A percentile compares a stretch with the other conserved stretches of the same genome.
These are phyloP conservation scores for Palythoa grandiflora DNA, from an alignment of 92 coral and sea anemone genomes.

Conservation along the genomic window DNA sequence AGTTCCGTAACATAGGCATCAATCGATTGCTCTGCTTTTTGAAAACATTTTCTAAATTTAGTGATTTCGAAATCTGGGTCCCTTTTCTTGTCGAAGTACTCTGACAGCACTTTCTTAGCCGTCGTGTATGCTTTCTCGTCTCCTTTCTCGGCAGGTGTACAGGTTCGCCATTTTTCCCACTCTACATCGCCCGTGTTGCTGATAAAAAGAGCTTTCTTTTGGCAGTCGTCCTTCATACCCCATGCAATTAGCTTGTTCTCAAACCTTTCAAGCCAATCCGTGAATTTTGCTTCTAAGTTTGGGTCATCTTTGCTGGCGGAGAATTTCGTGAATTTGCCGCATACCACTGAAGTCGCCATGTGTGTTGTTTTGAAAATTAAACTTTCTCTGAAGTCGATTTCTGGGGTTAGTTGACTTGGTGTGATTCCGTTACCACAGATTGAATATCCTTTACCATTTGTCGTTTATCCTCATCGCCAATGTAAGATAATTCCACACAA, in stretches of 20 bases:
- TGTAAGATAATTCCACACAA: too few species aligned
- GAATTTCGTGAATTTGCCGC: too few species aligned
- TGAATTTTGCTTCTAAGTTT: too few species aligned
- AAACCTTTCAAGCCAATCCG: background rate
- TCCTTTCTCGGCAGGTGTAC: background rate
- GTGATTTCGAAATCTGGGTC: background rate
- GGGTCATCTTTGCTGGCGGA: too few species aligned
- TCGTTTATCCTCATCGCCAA: too few species aligned
- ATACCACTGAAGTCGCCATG: too few species aligned
- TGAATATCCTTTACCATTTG: too few species aligned
- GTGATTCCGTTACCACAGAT: too few species aligned
- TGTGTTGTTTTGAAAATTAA: too few species aligned
- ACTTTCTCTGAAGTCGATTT: too few species aligned
- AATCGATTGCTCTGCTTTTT: background rate
- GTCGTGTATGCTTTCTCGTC: background rate
- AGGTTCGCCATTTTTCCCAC: background rate
- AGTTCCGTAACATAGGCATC: background rate
- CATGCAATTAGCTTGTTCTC: conserved; percentile 23
- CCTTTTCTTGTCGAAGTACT: background rate
- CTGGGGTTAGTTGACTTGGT: too few species aligned
- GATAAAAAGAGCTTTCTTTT: conserved; percentile 52
- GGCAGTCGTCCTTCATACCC: conserved; percentile 39
- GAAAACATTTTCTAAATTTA: too few species aligned
- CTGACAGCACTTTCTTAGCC: background rate
- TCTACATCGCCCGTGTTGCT: conserved; percentile 47